Percentiles rank a stretch among this genome's conserved stretches.
These are phyloP conservation scores for Rhizoglyphus robini DNA, from an alignment of 1,140 invertebrate genomes.

Conservation along the genomic window DNA sequence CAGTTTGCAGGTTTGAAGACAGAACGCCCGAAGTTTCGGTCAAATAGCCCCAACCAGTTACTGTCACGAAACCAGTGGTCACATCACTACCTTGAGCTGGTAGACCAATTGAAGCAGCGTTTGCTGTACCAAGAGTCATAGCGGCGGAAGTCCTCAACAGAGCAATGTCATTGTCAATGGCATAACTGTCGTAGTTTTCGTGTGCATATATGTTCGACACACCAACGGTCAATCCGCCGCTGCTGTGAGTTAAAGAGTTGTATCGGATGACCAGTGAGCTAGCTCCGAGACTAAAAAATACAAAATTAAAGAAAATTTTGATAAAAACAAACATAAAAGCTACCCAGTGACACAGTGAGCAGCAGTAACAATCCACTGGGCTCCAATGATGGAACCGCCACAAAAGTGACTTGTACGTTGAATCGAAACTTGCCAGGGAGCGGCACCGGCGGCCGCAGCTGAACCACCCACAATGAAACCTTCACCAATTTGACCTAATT, in stretches of 20 bases:
- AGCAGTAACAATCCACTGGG: constrained; percentile 64
- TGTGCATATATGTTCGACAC: background rate
- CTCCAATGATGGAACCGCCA: constrained; percentile 61
- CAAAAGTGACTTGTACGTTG: constrained; percentile 42
- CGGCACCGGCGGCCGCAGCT: background rate
- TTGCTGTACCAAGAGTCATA: background rate
- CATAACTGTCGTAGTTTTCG: background rate
- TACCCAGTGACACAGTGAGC: constrained; percentile 52
- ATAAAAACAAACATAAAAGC: too few relatives aligned
- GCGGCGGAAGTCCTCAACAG: background rate
- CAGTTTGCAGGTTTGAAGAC: background rate
- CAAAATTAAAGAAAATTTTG: too few relatives aligned
- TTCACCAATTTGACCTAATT: too few relatives aligned
- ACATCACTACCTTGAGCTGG: background rate
- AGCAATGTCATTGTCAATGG: constrained; percentile 3
- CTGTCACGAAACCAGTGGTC: background rate
- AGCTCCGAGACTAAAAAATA: too few relatives aligned
- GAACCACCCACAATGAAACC: background rate
- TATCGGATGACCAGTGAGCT: background rate
- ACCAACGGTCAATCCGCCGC: background rate
- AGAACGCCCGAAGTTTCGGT: background rate
- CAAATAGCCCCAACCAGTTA: background rate
- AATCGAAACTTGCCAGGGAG: background rate
- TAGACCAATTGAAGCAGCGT: background rate
- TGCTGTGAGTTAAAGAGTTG: background rate